A percentile compares a stretch with the other conserved stretches of the same genome.
These are phyloP conservation scores for Strigops habroptila DNA, from an alignment of 2,113 vertebrate species.

Conservation along the genomic window DNA sequence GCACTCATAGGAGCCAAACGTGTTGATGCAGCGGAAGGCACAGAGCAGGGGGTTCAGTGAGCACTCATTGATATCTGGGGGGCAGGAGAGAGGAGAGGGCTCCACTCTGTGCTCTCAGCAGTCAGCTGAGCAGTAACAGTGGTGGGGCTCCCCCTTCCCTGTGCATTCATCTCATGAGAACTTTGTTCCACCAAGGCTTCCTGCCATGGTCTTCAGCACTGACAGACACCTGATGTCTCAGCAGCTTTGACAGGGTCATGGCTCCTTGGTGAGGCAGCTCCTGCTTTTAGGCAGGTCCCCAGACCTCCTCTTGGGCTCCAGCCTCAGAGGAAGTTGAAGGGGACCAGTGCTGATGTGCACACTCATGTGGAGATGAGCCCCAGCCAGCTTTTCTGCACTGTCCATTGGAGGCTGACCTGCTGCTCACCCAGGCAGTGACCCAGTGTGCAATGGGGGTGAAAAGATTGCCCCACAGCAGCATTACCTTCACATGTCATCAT, in stretches of 20 bases:
- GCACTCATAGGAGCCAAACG: slow-evolving; percentile 90
- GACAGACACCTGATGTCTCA: background rate
- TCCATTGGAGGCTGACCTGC: background rate
- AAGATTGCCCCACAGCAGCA: rapidly evolving
- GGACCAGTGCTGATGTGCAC: too few species aligned
- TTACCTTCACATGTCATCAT: slow-evolving; percentile 93
- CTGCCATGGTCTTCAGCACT: background rate
- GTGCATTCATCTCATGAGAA: background rate
- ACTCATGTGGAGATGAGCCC: background rate
- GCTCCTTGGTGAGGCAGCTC: background rate
- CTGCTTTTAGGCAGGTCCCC: background rate
- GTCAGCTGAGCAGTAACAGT: background rate
- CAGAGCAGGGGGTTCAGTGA: slow-evolving; percentile 89
- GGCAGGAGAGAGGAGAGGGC: background rate
- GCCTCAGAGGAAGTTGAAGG: background rate
- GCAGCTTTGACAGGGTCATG: background rate
- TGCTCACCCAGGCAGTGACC: background rate
- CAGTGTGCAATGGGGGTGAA: background rate
- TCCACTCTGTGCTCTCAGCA: background rate
- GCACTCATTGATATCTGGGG: slow-evolving; percentile 90
- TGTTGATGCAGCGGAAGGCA: slow-evolving; percentile 94
- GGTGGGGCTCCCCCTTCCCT: background rate
- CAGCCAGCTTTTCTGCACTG: background rate
- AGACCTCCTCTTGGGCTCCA: background rate
- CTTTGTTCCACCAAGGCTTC: background rate